Evolutionary conservation across 2,113 vertebrate species (phyloP), one percentile per base, ranked within the genome.

Genomic region (Poeciliopsis prolifica): DNA sequence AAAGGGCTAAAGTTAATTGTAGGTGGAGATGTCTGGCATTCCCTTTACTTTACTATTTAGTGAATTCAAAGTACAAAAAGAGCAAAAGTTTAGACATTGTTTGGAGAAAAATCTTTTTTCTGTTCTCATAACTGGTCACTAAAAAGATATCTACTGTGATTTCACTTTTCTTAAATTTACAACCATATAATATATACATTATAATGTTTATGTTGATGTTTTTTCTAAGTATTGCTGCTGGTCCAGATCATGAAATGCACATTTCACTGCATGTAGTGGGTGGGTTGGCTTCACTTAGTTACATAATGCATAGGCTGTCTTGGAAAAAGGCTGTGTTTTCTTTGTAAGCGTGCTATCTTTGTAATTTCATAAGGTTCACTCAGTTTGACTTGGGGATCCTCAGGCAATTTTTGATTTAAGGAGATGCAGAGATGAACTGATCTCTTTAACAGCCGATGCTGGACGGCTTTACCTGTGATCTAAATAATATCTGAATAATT

Each of bases 1-100:
- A n/a, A 35, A 61, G 51, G 62, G 70, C 64, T 72, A 60, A 48
- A 68, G 77, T 62, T 54, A 17, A 72, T 58, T 24, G 60, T 54
- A 37, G 64, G 69, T 40, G 30, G 28, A 48, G 22, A 14, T 24
- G 30, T 58, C 24, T 30, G 17, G 24, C 24, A 26, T 30, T 31
- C 13, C 4, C 40, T 19, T 37, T 35, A 51, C 71, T 48, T 70
- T 61, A 63, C 60, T 29, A 69, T 82, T 24, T 48, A 24, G 33
- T 64, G 0, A 30, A 17, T 62, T 17, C 26, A 30, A 62, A 30
- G 26, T 19, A 62, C 14, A 17, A 31, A 2, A 29, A 8, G 28
- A 62, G 15, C 5, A 30, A 4, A 14, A 3, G 8, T 62, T 30
- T 3, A 24, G 30, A 12, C 17, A 4, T 35, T 65, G 11, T 35